phyloP scores from a whole-genome alignment of 2,888 invertebrate genomes.

The Frankliniella fusca region DNA sequence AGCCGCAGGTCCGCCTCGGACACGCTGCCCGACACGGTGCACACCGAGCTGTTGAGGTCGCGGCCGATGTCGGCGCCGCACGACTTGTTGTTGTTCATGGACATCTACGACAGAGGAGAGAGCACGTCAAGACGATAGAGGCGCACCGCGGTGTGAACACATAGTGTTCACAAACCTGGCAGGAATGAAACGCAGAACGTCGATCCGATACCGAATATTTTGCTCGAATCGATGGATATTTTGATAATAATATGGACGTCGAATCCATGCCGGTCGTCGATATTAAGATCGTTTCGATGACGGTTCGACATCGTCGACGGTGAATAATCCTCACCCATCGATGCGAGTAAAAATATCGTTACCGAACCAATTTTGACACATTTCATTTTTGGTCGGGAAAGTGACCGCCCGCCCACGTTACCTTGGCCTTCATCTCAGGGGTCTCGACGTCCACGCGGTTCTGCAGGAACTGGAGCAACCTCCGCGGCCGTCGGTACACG shows the following conservation, averaged over 20 bases:
- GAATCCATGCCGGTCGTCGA: too few species aligned
- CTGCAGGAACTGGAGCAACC: background rate
- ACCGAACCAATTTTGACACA: too few species aligned
- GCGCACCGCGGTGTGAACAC: background rate
- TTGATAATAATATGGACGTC: too few species aligned
- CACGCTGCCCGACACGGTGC: conserved; percentile 15
- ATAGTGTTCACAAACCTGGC: too few species aligned
- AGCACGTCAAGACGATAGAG: background rate
- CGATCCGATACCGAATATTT: too few species aligned
- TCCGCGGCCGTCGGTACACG: background rate
- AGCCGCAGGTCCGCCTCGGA: background rate
- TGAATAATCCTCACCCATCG: too few species aligned
- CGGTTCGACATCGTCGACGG: too few species aligned
- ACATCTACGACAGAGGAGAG: background rate
- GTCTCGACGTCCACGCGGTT: conserved; percentile 8
- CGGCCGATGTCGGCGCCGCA: conserved; percentile 15
- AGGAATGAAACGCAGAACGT: too few species aligned
- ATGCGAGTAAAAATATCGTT: too few species aligned
- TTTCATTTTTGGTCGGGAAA: too few species aligned
- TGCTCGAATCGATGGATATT: too few species aligned
- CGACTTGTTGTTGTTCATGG: conserved; percentile 29
- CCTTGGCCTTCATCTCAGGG: conserved; percentile 10
- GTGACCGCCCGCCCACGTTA: background rate
- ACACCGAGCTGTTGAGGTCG: background rate
- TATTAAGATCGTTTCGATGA: background rate